Evolutionary conservation across 2,888 invertebrate genomes (phyloP), one percentile per base, ranked within the genome.

Genomic region (Tenthredo scrophulariae): DNA sequence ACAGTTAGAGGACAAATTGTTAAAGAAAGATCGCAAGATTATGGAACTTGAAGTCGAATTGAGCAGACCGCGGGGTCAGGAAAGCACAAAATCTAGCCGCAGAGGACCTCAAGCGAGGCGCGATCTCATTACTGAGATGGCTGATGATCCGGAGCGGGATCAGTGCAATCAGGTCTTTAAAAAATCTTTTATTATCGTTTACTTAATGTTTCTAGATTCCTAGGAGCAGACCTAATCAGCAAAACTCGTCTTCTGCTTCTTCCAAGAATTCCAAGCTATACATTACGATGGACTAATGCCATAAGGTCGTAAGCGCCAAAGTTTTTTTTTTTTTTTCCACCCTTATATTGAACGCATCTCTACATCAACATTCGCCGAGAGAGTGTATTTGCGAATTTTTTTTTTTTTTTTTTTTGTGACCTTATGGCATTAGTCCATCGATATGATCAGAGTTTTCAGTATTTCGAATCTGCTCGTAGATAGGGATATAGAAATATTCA

Each of bases 1-100:
- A 86, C 94, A 95, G 87, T 93, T 94, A 88, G 94, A 95, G 87
- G 94, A 94, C 85, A 94, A 94, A 84, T 85, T 88, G 4, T 18
- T 87, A 3, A 89, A 88, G 62, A 92, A 92, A 74, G 91, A 92
- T 37, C 88, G 89, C 65, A 92, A 89, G 87, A 91, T 93, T 26
- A 86, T 87, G 85, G 91, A 92, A 54, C 77, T 92, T 18, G 91
- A 92, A 70, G 77, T 87, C 4, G 91, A 92, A 85, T 67, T 91
- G 10, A 89, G 85, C 7, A 89, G 85, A 72, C 82, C 75, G 7
- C 43, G 85, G 33, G 70, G 72, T 22, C 70, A 62, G 72, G 85
- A 85, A 15, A 15, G 50, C 70, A 15, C 22, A 1, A 77, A 79
- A 15, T 33, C 65, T 15, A 37, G 43, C 37, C 54, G 77, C 33